Conservation (phyloP, 1,140 invertebrate genomes). For the Trichoplusia ni region DNA sequence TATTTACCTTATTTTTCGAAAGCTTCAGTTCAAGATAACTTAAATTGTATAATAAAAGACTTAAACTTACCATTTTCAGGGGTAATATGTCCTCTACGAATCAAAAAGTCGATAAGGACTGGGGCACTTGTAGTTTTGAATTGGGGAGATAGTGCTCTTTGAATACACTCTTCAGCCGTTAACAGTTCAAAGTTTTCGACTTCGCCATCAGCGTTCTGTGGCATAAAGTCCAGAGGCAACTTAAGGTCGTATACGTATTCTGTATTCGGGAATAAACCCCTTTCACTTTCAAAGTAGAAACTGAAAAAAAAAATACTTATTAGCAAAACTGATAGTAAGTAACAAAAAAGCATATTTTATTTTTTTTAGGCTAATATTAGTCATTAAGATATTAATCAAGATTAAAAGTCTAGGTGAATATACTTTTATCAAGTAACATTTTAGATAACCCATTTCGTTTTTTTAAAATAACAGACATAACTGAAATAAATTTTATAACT, state of each 20-base stretch:
- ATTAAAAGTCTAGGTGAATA: too few species aligned
- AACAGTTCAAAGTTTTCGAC: conserved; percentile 94
- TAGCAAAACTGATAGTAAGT: too few species aligned
- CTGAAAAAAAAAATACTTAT: conserved; percentile 82
- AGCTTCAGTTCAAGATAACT: too few species aligned
- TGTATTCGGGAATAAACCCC: conserved; percentile 95
- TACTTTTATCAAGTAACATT: too few species aligned
- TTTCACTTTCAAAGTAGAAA: conserved; percentile 95
- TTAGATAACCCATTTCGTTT: too few species aligned
- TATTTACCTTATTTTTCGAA: too few species aligned
- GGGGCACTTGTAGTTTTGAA: conserved; percentile 97
- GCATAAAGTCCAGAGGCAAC: conserved; percentile 93
- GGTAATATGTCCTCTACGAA: conserved; percentile 93
- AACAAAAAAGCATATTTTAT: too few species aligned
- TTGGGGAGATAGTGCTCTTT: conserved; percentile 89
- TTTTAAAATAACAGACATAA: too few species aligned
- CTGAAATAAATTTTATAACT: not conserved
- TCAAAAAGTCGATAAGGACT: conserved; percentile 94
- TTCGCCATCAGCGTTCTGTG: conserved; percentile 95
- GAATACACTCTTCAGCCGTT: conserved; percentile 89
- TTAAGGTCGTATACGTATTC: conserved; percentile 98
- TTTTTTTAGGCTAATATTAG: too few species aligned
- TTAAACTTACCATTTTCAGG: conserved; percentile 90
- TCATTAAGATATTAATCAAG: too few species aligned
- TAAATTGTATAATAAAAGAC: not conserved